Evolutionary conservation across 2,888 invertebrate species (phyloP).

Genomic region (Ashinkailepas kermadecensis): DNA sequence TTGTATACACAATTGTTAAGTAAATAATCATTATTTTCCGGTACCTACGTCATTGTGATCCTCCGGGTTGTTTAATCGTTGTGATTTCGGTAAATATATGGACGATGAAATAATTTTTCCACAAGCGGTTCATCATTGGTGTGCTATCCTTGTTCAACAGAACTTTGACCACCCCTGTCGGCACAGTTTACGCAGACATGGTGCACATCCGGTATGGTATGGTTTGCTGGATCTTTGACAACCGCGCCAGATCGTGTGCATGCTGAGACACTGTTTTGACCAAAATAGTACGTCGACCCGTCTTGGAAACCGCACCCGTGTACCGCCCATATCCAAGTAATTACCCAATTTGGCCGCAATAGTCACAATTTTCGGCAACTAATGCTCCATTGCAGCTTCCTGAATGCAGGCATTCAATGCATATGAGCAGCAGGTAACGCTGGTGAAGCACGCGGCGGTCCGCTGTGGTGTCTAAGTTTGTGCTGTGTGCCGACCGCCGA

Average conservation of each 20-base stretch:
- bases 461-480: background rate
- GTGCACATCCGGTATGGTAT: too few relatives aligned
- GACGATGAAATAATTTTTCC: too few relatives aligned
- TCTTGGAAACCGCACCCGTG: background rate
- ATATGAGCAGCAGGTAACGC: background rate
- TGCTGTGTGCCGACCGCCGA: background rate
- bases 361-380: background rate
- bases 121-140: too few relatives aligned
- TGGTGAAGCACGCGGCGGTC: background rate
- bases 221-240: too few relatives aligned
- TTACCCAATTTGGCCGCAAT: background rate
- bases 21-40: too few relatives aligned
- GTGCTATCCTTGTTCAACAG: too few relatives aligned
- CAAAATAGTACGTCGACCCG: background rate
- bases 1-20: too few relatives aligned
- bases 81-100: too few relatives aligned
- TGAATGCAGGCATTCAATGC: background rate
- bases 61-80: too few relatives aligned
- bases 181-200: too few relatives aligned
- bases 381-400: constrained; percentile 16
- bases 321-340: background rate
- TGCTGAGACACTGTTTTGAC: background rate
- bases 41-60: too few relatives aligned
- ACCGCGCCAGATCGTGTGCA: background rate
- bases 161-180: too few relatives aligned